Evolutionary conservation across 2,113 vertebrate genomes (phyloP), one percentile per base, ranked within the genome.

Genomic region (Myotis lucifugus): DNA sequence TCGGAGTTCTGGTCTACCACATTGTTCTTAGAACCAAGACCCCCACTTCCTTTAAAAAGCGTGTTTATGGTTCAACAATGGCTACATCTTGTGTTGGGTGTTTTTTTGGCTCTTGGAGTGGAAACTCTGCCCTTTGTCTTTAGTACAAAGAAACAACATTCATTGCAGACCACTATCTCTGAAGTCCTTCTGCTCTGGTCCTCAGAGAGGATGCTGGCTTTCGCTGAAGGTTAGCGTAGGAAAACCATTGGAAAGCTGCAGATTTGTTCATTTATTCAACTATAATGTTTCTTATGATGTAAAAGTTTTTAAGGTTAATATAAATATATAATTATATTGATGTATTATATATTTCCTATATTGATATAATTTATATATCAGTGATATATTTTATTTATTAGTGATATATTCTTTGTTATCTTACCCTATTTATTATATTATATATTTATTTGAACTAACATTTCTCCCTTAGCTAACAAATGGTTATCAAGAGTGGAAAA

Each of bases 91-190:
- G 67, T 77, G 77, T 79, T 73, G 74, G 64, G 76, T 56, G 48
- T 82, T 46, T 94, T 77, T 64, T 85, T 85, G 90, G 61, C 92
- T 91, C 84, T 70, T n/a, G 12, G 18, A 50, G 46, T 91, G 87
- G 86, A 90, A 76, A 94, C 42, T 59, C 84, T 92, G 91, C 17
- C 67, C 67, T 93, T 86, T 92, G 94, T 94, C 82, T 52, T 79
- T 12, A 88, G 52, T 17, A 81, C 76, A 34, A 78, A 91, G 67
- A 54, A 77, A 92, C 50, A 67, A 46, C 56, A n/a, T 8, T 61
- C 79, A 6, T 6, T 6, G 14, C 34, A 72, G 83, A 56, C 48
- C 29, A 66, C 14, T 42, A 67, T 90, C 76, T 69, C 61, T 23
- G 29, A 85, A 70, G 81, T 34, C 72, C 25, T 76, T 37, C n/a